Conservation (phyloP, 1,140 invertebrate genomes). For the Lasioglossum baleicum region DNA sequence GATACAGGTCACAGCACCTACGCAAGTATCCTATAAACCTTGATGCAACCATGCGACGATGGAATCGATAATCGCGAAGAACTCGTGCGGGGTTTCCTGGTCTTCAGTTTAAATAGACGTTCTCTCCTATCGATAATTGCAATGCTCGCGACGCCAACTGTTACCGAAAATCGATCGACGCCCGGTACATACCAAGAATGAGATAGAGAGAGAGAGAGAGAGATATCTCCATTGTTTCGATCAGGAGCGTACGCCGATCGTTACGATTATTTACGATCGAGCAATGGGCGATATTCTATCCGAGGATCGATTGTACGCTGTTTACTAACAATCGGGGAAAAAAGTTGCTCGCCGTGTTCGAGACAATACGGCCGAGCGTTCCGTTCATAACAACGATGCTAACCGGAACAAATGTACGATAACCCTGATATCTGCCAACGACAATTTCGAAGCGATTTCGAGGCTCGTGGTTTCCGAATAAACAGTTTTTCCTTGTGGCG, state of each 20-base stretch:
- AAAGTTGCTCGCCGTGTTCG: too few relatives aligned
- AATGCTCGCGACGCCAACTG: not conserved
- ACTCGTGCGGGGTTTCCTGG: slow-evolving; percentile 52
- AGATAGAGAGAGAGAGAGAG: too few relatives aligned
- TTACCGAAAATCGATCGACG: not conserved
- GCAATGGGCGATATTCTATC: not conserved
- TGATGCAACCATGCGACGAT: slow-evolving; percentile 31
- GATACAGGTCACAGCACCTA: slow-evolving; percentile 18
- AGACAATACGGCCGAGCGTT: not conserved
- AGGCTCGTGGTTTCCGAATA: not conserved
- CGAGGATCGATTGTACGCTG: not conserved
- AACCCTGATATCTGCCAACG: not conserved
- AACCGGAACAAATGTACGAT: not conserved
- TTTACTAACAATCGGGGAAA: not conserved
- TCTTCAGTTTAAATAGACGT: not conserved
- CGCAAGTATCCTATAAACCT: slow-evolving; percentile 23
- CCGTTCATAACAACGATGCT: not conserved
- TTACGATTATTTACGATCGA: not conserved
- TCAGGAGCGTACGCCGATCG: too few relatives aligned
- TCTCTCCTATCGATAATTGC: not conserved
- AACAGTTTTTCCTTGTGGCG: not conserved
- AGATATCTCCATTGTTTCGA: too few relatives aligned
- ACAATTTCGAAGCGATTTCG: not conserved
- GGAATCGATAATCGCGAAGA: slow-evolving; percentile 54
- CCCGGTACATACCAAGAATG: not conserved